Conservation (phyloP, 2,888 invertebrate genomes). For the Dione vanillae region DNA sequence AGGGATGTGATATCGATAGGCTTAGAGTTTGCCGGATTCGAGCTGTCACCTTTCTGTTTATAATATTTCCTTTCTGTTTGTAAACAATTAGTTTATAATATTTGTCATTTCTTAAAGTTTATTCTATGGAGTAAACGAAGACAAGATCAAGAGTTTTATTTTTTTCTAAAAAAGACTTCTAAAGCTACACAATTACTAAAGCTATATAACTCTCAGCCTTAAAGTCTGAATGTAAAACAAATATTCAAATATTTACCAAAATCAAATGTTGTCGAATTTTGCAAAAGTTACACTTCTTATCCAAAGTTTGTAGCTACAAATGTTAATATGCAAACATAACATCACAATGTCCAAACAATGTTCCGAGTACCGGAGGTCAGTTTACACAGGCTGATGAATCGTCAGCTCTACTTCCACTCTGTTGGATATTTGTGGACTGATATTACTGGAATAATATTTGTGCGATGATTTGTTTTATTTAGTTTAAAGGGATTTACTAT, state of each 20-base stretch:
- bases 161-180: too few species aligned
- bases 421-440: conserved; percentile 4
- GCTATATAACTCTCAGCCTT: not conserved
- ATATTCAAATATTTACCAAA: not conserved
- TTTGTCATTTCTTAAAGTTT: too few species aligned
- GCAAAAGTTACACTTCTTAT: not conserved
- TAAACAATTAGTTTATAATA: too few species aligned
- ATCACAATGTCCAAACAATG: conserved; percentile 18
- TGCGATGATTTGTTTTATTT: not conserved
- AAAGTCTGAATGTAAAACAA: not conserved
- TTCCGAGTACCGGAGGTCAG: conserved; percentile 25
- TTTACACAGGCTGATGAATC: conserved; percentile 32
- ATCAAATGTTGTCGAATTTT: too few species aligned
- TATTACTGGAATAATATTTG: conserved; percentile 3
- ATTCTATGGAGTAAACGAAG: too few species aligned
- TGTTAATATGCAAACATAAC: conserved; percentile 21
- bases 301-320: conserved; percentile 21
- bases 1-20: too few species aligned
- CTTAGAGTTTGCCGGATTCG: too few species aligned
- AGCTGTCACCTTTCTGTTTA: too few species aligned
- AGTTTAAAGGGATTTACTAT: not conserved
- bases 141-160: too few species aligned
- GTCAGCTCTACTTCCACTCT: conserved; percentile 27
- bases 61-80: too few species aligned
- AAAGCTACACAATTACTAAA: too few species aligned